Base-by-base conservation (phyloP, 2,797 vertebrate species). In the Leptodactylus fallax region DNA sequence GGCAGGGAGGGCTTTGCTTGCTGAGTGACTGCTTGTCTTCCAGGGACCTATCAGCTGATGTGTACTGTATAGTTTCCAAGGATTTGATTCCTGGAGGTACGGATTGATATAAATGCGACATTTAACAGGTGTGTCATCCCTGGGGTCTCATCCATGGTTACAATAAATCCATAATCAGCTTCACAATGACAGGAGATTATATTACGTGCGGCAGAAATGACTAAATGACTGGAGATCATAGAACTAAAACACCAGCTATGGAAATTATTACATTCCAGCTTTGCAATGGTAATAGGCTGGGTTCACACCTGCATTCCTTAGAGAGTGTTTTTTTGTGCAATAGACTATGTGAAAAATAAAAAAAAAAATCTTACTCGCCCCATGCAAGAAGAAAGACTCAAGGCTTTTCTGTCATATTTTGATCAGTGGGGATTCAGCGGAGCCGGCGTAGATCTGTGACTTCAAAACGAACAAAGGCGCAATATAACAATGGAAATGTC, bases 1-100 rank as follows among this genome's bases (percentile, higher is more conserved):
- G 25, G 25, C 67, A 83, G 67, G 81, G 65, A 71, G 27, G 63
- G 67, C 81, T 36, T n/a, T 61, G 14, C 36, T 80, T 36, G 25
- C 25, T 17, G 17, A 60, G 23, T 81, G 61, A 81, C 58, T 83
- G 81, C 63, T 19, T 13, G 9, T 23, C 16, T 25, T 49, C 81
- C 17, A 27, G 11, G 53, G 11, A 58, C 80, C 80, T 67, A 65
- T 72, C 67, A 72, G 81, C 67, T 27, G 23, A 27, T 58, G 19
- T 45, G 7, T 72, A 14, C 47, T n/a, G 45, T 55, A 27, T 25
- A n/a, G 11, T 72, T 74, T 36, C 25, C 13, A n/a, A 25, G 27
- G 49, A 71, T 72, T 17, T 71, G 2, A n/a, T 72, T 45, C 65
- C 49, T 45, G 14, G 7, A 53, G 36, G n/a, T 13, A 19, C 53